Conservation (phyloP, 2,888 invertebrate genomes). For the Ctena decussata region DNA sequence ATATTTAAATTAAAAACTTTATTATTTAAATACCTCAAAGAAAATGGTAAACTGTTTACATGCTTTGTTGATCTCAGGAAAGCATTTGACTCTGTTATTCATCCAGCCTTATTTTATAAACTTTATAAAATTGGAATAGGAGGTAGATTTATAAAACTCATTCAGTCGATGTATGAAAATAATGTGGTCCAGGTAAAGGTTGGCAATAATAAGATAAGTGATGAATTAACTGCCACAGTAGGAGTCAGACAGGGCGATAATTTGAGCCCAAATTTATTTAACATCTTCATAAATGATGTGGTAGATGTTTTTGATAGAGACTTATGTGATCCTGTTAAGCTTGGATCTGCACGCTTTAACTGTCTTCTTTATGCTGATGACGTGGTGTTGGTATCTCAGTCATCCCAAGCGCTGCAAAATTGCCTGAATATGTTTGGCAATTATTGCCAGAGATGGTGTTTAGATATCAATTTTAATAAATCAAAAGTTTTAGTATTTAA, state of each 20-base stretch:
- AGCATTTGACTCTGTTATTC: constrained; percentile 14
- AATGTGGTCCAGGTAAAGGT: neutral
- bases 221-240: neutral
- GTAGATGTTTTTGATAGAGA: neutral
- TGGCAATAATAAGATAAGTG: neutral
- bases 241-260: constrained; percentile 14
- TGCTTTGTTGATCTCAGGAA: constrained; percentile 15
- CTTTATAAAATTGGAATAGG: neutral
- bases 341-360: neutral
- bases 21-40: neutral
- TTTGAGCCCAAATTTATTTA: constrained; percentile 14
- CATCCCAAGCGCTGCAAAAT: neutral
- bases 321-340: neutral
- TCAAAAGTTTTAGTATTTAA: constrained; percentile 8
- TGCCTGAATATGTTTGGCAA: neutral
- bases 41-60: neutral
- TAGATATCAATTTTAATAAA: constrained; percentile 10
- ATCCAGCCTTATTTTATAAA: constrained; percentile 5
- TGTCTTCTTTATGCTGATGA: constrained; percentile 1
- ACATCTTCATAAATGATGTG: constrained; percentile 6
- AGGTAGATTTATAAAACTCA: neutral
- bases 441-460: neutral
- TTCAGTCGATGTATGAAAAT: constrained; percentile 9
- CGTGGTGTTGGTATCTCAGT: constrained; percentile 1
- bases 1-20: constrained; percentile 7